phyloP scores from a whole-genome alignment of 2,113 vertebrate genomes.

The Planiliza haematocheilus region DNA sequence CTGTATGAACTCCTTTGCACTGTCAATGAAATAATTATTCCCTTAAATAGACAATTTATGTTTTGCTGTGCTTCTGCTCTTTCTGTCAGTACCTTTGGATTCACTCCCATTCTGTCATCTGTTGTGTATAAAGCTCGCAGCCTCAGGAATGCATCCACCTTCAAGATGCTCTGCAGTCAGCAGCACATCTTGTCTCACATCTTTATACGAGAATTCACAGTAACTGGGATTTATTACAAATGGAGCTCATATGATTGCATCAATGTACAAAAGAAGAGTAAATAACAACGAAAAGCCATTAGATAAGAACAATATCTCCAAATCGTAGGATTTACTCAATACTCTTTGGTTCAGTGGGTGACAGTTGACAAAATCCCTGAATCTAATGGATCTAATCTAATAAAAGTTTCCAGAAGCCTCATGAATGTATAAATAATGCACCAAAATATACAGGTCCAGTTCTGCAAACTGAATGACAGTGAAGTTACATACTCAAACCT shows the following conservation, averaged over 20 bases:
- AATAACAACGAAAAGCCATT: too few relatives aligned
- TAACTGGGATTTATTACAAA: background rate
- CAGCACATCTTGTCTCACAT: background rate
- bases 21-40: slow-evolving; percentile 1
- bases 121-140: slow-evolving; percentile 51
- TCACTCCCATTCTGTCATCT: slow-evolving; percentile 58
- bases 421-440: background rate
- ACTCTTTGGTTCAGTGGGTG: too few relatives aligned
- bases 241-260: too few relatives aligned
- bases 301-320: too few relatives aligned
- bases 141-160: slow-evolving; percentile 63
- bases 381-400: too few relatives aligned
- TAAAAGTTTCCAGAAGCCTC: background rate
- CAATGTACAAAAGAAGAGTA: too few relatives aligned
- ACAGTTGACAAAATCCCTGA: too few relatives aligned
- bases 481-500: too few relatives aligned
- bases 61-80: background rate
- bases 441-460: background rate
- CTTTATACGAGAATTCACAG: background rate
- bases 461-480: too few relatives aligned
- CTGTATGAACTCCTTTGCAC: background rate
- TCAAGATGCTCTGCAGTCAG: slow-evolving; percentile 19
- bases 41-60: slow-evolving; percentile 41
- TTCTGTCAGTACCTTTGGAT: slow-evolving; percentile 31
- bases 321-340: too few relatives aligned